A percentile compares a stretch with the other conserved stretches of the same genome.
phyloP scores from a whole-genome alignment of 2,113 vertebrate genomes.

The Meles meles region DNA sequence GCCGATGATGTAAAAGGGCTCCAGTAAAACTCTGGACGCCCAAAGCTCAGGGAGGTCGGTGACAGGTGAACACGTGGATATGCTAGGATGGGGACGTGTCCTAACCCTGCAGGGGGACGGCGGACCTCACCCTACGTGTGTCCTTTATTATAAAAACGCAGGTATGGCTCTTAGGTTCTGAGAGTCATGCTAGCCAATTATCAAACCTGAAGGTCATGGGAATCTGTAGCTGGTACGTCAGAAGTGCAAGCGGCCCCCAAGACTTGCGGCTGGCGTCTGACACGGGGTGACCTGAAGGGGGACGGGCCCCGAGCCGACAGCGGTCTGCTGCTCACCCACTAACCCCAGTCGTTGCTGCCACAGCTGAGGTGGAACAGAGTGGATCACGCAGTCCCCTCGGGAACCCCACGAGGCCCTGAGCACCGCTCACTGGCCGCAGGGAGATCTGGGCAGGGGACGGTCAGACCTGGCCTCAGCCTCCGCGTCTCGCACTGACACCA shows the following conservation, averaged over 20 bases:
- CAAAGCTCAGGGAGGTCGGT: neutral
- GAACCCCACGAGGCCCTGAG: rapidly evolving
- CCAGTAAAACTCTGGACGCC: too few species aligned
- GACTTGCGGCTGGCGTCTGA: neutral
- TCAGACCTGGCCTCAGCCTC: neutral
- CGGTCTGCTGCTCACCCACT: neutral
- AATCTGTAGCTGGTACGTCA: neutral
- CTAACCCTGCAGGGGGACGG: too few species aligned
- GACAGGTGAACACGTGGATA: rapidly evolving
- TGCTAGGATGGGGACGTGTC: neutral
- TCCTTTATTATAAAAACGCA: rapidly evolving
- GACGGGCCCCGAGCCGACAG: neutral
- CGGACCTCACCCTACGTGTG: rapidly evolving
- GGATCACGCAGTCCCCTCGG: rapidly evolving
- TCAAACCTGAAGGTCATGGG: neutral
- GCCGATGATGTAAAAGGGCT: neutral
- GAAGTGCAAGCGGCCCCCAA: neutral
- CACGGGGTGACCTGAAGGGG: neutral
- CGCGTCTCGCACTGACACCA: rapidly evolving
- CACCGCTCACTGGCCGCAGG: rapidly evolving
- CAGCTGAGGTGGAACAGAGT: rapidly evolving
- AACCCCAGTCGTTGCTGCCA: neutral
- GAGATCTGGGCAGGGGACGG: neutral
- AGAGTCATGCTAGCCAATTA: neutral
- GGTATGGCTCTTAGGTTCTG: too few species aligned